Base-by-base conservation (phyloP, 2,797 vertebrate genomes). In the Enteromius treurensis region DNA sequence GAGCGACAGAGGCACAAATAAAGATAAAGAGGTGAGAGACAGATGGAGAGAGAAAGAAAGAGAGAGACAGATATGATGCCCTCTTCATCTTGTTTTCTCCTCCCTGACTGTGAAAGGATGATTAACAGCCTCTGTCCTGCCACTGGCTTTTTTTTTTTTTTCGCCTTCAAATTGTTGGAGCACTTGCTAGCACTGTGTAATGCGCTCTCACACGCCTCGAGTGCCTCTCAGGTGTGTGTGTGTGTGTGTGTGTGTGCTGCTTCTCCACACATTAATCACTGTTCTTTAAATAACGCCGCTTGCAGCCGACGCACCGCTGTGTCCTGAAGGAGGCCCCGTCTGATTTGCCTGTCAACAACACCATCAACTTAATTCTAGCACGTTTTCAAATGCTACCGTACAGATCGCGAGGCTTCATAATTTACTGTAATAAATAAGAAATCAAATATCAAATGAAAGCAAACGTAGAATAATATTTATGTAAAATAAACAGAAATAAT, bases 281-380 rank as follows among this genome's bases (percentile, higher is more conserved):
- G 87, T 93, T 92, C 93, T 93, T 94, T 96, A 96, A 91, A 92
- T 94, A 95, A 95, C 92, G 94, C 86, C 91, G 91, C 89, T 93
- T 90, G 91, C 91, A 93, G 92, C 92, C 84, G 92, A 92, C 90
- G 91, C 87, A 91, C 90, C 88, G 88, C 92, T 10, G 73, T 70
- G 92, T 91, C 92, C 82, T 89, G 74, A 87, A 90, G 90, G 90
- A 90, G 89, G 51, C 92, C 86, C 89, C 87, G 65, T 85, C 75
- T 90, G 91, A 81, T 92, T 93, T 92, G 90, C 92, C 89, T 90
- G 92, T 93, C 92, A 91, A 92, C 91, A 87, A 85, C 92, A 90
- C 87, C 87, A 73, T 45, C 65, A 87, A 86, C 85, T 73, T 87
- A 65, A 77, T 47, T 40, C 34, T 69, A 51, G 55, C 49, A 42